A percentile compares a stretch with the other conserved stretches of the same genome.
These are phyloP conservation scores for Drosophila parvula DNA, from an alignment of 1,140 invertebrate genomes.

Conservation along the genomic window DNA sequence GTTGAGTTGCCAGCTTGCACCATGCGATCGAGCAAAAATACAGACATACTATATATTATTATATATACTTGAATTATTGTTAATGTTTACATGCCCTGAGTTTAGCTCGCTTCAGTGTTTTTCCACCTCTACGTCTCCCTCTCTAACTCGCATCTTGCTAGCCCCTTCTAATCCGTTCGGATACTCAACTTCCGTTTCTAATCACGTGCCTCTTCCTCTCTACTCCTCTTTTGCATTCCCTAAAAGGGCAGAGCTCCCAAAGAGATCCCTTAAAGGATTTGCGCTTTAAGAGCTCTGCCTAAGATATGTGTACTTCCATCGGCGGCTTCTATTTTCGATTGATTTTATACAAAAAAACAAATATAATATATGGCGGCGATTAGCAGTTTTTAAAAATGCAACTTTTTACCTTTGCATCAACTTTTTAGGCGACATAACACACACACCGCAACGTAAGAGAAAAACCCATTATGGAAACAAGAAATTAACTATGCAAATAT, in stretches of 20 bases:
- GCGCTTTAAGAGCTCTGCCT: no score
- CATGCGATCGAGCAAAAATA: constrained; percentile 26
- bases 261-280: no score
- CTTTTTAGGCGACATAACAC: constrained; percentile 61
- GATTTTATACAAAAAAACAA: constrained; percentile 16
- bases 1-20: constrained; percentile 36
- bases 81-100: constrained; percentile 12
- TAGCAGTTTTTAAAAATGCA: constrained; percentile 59
- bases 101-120: no score
- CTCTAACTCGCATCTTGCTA: not conserved
- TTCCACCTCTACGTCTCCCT: not conserved
- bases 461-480: constrained; percentile 9
- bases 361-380: constrained; percentile 1
- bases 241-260: no score
- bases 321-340: constrained; percentile 31
- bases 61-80: constrained; percentile 29
- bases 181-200: not conserved
- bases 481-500: constrained; percentile 62
- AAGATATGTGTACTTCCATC: constrained; percentile 14
- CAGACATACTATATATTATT: not conserved
- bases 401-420: constrained; percentile 70
- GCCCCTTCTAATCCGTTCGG: constrained; percentile 5
- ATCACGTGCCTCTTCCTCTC: constrained; percentile 32
- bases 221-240: not conserved
- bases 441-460: constrained; percentile 38